Conservation (phyloP, 1,140 invertebrate species). For the Zeugodacus cucurbitae region DNA sequence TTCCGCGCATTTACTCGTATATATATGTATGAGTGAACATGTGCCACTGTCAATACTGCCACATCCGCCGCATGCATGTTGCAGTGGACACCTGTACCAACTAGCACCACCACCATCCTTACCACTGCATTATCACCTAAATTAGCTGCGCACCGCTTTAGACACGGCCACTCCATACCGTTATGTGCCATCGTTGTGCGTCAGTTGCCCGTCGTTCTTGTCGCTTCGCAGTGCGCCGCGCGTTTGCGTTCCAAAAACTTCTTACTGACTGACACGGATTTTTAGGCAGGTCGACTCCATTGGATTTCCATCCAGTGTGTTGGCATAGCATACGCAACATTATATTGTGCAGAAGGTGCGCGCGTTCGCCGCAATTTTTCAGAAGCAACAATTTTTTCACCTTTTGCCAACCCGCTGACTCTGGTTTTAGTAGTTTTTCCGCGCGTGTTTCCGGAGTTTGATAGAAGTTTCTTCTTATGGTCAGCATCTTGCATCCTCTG, state of each 20-base stretch:
- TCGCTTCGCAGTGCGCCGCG: not conserved
- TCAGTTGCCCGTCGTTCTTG: conserved; percentile 8
- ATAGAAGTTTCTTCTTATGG: not conserved
- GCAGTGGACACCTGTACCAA: not conserved
- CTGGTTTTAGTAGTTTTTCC: not conserved
- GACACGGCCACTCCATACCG: not conserved
- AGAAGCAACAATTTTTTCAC: not conserved
- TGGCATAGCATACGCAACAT: not conserved
- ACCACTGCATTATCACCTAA: not conserved
- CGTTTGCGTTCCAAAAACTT: not conserved
- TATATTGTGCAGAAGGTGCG: not conserved
- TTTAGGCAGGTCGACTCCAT: not conserved
- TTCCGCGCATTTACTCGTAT: not conserved
- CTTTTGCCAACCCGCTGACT: not conserved
- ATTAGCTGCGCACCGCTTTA: conserved; percentile 5
- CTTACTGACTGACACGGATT: conserved; percentile 15
- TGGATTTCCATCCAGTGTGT: not conserved
- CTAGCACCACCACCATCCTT: not conserved
- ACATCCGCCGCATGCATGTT: conserved; percentile 25
- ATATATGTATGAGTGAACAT: not conserved
- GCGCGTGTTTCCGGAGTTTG: not conserved
- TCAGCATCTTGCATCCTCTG: not conserved
- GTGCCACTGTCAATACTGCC: not conserved
- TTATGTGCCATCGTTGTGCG: not conserved
- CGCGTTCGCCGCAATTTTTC: not conserved